phyloP scores from a whole-genome alignment of 2,113 vertebrate species.

The human (Homo sapiens) region DNA sequence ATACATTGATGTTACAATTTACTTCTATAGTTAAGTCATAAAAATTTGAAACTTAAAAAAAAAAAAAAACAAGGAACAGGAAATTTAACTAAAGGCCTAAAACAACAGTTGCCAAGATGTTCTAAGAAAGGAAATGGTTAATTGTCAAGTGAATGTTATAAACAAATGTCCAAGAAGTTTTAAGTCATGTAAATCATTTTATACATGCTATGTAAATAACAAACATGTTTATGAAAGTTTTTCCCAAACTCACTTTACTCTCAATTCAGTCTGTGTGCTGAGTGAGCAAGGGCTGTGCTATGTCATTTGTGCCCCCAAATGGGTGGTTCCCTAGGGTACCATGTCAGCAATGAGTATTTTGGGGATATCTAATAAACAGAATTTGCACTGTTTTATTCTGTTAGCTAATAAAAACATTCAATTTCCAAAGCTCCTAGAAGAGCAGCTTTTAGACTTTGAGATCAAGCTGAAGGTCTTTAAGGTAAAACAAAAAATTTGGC shows the following conservation, averaged over 20 bases:
- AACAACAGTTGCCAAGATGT: background rate
- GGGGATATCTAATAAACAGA: background rate
- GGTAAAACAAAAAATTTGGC: conserved; percentile 23
- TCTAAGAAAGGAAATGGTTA: background rate
- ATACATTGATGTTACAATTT: background rate
- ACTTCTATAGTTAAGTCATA: background rate
- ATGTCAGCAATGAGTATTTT: background rate
- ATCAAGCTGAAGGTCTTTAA: conserved; percentile 61
- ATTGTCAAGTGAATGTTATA: background rate
- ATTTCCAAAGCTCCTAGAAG: background rate
- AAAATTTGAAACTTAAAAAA: background rate
- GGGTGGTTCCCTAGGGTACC: no score
- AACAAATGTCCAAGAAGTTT: background rate
- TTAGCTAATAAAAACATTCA: background rate
- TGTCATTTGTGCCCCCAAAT: background rate
- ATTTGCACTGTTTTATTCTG: background rate
- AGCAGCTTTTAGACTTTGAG: conserved; percentile 62
- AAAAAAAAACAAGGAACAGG: background rate
- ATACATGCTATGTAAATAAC: background rate
- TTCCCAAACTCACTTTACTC: background rate
- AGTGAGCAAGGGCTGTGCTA: background rate
- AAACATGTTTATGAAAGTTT: background rate
- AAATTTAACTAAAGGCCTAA: conserved; percentile 19
- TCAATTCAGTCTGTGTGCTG: background rate
- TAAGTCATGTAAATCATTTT: background rate